A percentile compares a stretch with the other conserved stretches of the same genome.
These are phyloP conservation scores for Sialis fuliginosa DNA, from an alignment of 2,888 invertebrate genomes.

Conservation along the genomic window DNA sequence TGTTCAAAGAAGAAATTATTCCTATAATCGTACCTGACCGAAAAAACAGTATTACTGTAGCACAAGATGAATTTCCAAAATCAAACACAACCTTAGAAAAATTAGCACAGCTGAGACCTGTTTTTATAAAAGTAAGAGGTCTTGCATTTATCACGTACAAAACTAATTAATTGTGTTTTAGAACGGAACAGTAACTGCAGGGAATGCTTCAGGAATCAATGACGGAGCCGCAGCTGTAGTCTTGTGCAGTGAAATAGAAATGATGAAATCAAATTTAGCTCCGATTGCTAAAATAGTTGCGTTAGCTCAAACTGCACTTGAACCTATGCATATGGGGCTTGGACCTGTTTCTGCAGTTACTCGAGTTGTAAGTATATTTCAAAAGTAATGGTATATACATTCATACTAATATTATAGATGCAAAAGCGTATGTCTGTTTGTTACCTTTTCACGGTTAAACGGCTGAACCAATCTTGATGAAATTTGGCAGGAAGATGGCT, in stretches of 20 bases:
- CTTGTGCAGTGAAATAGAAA: constrained; percentile 41
- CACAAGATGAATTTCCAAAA: constrained; percentile 53
- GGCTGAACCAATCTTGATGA: too few relatives aligned
- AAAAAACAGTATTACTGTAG: constrained; percentile 28
- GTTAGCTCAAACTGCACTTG: constrained; percentile 60
- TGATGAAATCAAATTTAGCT: constrained; percentile 29
- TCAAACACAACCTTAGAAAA: constrained; percentile 37
- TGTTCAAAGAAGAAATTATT: constrained; percentile 54
- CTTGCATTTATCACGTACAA: too few relatives aligned
- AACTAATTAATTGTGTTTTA: constrained; percentile 14
- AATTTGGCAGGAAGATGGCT: too few relatives aligned
- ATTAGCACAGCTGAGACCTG: constrained; percentile 42
- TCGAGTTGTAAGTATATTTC: constrained; percentile 36
- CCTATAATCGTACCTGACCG: constrained; percentile 35
- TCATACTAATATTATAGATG: too few relatives aligned
- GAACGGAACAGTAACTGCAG: constrained; percentile 56
- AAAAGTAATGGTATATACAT: too few relatives aligned
- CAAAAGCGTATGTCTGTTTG: too few relatives aligned
- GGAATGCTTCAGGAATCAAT: constrained; percentile 64
- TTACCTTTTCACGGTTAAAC: too few relatives aligned
- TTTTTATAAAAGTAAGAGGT: constrained; percentile 33
- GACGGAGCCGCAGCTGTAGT: constrained; percentile 83
- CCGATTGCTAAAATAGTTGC: constrained; percentile 61
- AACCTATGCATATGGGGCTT: constrained; percentile 63
- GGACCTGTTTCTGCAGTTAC: constrained; percentile 57